These are phyloP conservation scores for Spinibarbus caldwelli DNA, from an alignment of 2,797 vertebrate species.

Conservation along the genomic window DNA sequence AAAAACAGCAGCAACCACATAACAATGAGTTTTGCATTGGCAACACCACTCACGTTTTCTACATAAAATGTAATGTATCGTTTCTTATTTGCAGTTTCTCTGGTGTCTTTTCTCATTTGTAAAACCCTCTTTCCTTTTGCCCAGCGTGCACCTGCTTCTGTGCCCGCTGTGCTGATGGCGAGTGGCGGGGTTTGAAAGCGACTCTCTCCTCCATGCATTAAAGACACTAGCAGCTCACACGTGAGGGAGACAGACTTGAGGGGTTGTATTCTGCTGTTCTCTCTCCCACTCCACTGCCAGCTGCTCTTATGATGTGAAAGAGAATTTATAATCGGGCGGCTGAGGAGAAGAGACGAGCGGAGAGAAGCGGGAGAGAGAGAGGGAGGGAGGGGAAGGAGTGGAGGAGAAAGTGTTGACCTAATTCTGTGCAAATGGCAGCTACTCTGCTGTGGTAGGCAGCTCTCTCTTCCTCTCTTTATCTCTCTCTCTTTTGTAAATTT, in stretches of 20 bases:
- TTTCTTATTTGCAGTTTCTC: not conserved
- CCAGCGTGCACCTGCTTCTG: constrained; percentile 21
- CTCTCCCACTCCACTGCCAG: constrained; percentile 49
- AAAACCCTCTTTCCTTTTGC: not conserved
- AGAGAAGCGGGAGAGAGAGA: constrained; percentile 30
- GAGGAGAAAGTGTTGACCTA: constrained; percentile 77
- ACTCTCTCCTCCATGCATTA: constrained; percentile 30
- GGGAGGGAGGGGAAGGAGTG: constrained; percentile 56
- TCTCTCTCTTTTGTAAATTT: constrained; percentile 57
- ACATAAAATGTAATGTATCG: not conserved
- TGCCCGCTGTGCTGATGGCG: not conserved
- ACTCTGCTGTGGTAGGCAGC: constrained; percentile 70
- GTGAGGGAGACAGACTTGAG: constrained; percentile 40
- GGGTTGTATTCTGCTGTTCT: constrained; percentile 43
- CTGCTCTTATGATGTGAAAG: constrained; percentile 58
- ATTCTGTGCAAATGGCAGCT: constrained; percentile 77
- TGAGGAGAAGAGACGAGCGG: constrained; percentile 44
- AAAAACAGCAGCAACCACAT: not conserved
- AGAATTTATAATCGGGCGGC: constrained; percentile 57
- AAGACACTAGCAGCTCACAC: constrained; percentile 9
- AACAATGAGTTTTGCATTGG: not conserved
- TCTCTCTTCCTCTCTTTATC: constrained; percentile 55
- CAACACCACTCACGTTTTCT: not conserved
- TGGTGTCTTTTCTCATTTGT: not conserved
- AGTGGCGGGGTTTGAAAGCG: not conserved